phyloP scores from a whole-genome alignment of 2,113 vertebrate genomes.

The Takifugu flavidus region DNA sequence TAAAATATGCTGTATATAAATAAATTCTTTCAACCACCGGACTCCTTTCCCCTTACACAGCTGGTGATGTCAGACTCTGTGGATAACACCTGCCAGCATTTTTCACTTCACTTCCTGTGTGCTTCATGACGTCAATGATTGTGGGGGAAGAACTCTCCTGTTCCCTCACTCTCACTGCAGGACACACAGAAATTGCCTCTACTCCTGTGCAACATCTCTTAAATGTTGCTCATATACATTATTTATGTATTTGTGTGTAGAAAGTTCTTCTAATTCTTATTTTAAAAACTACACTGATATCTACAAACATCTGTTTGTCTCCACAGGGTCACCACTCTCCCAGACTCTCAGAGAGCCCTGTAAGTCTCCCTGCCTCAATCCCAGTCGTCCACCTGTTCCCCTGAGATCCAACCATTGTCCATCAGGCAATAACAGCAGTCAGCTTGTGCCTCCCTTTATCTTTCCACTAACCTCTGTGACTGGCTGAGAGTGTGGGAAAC shows the following conservation, averaged over 20 bases:
- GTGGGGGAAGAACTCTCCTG: slow-evolving; percentile 52
- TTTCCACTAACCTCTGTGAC: slow-evolving; percentile 37
- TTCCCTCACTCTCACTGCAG: slow-evolving; percentile 45
- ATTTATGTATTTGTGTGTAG: no score
- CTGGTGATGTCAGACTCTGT: slow-evolving; percentile 25
- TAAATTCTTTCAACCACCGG: no score
- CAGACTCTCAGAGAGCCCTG: slow-evolving; percentile 52
- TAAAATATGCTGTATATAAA: neutral
- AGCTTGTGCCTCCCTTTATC: slow-evolving; percentile 1
- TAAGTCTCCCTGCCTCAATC: slow-evolving; percentile 27
- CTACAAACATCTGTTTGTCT: slow-evolving; percentile 2
- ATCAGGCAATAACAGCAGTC: neutral
- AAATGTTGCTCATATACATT: no score
- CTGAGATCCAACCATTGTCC: slow-evolving; percentile 47
- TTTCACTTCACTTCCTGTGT: slow-evolving; percentile 43
- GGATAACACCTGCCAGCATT: slow-evolving; percentile 8
- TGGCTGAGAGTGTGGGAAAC: slow-evolving; percentile 69
- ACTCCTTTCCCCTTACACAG: slow-evolving; percentile 53
- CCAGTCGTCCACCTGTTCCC: slow-evolving; percentile 53
- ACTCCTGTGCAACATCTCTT: no score
- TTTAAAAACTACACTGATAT: no score
- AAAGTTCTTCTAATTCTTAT: no score
- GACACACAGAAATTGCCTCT: slow-evolving; percentile 27
- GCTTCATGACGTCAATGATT: slow-evolving; percentile 27
- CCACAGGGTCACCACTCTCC: slow-evolving; percentile 63